These are phyloP conservation scores for Chloebia gouldiae DNA, from an alignment of 2,113 vertebrate species.

Conservation along the genomic window DNA sequence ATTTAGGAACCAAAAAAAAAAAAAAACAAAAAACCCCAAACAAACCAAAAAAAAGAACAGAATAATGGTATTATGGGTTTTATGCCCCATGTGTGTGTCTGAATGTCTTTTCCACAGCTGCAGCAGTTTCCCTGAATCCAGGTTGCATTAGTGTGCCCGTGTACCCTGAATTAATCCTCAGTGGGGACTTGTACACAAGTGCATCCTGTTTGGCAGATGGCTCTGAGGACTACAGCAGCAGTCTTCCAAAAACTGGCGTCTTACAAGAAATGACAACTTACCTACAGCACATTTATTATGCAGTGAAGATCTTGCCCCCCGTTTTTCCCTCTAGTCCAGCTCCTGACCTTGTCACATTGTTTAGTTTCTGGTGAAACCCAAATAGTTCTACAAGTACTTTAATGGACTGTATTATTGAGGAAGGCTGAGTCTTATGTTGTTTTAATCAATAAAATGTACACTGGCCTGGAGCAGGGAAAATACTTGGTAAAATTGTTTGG, in stretches of 20 bases:
- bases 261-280: background rate
- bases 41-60: no score
- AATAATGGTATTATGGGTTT: background rate
- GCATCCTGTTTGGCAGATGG: background rate
- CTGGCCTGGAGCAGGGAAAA: constrained; percentile 26
- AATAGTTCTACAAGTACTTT: background rate
- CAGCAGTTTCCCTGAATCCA: background rate
- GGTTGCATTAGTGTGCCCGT: background rate
- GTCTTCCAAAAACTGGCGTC: background rate
- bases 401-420: background rate
- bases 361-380: background rate
- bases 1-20: background rate
- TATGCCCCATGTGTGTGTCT: background rate
- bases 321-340: background rate
- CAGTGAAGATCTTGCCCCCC: background rate
- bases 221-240: background rate
- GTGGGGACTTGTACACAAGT: no score
- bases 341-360: background rate
- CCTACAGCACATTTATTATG: background rate
- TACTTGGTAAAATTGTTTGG: background rate
- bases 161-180: background rate
- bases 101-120: background rate
- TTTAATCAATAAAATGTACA: background rate
- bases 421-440: background rate
- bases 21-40: fast-evolving